Base-by-base conservation (phyloP, 2,888 invertebrate species). In the Margaritifera margaritifera region DNA sequence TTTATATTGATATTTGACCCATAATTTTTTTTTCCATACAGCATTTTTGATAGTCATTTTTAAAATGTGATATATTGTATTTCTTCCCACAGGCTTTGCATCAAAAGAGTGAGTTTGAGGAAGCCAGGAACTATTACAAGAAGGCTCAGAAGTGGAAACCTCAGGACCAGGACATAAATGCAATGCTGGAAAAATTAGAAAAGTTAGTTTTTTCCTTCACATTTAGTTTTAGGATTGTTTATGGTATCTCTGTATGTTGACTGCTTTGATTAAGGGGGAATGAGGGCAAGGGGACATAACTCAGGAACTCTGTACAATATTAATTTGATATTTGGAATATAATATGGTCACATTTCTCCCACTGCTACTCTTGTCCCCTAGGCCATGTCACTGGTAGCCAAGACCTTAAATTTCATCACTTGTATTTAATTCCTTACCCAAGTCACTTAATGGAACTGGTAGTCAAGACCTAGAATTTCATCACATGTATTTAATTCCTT, bases 51-150 rank as follows among this genome's bases (percentile, higher is more conserved):
- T 55, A 42, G 20, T 53, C 54, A 18, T 24, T 8, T 62, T 42
- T 62, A 18, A 25, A 42, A n/a, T 42, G 22, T 51, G 22, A 51
- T 2, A 42, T 52, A 8, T 66, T 42, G n/a, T 59, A 4, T 64
- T 42, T 56, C 15, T 62, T 52, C 24, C 56, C 62, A 1, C 59
- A 80, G 79, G 87, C 86, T 18, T 79, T 84, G 27, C 72, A 82
- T 20, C 67, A 78, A 66, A 71, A 80, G 15, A 75, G 81, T 5
- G 79, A 86, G 22, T 86, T 79, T 72, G 82, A 84, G 0, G 65
- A 70, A 55, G 84, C 88, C 1, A 68, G 72, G 42, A 65, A 73
- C 5, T 80, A 77, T 20, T 72, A 86, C 19, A 73, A 74, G 25
- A 59, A 72, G 69, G 88, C 87, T 5, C 79, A 82, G 64, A 75